Base-by-base conservation (phyloP, 2,113 vertebrate genomes). In the Chionodraco myersi region DNA sequence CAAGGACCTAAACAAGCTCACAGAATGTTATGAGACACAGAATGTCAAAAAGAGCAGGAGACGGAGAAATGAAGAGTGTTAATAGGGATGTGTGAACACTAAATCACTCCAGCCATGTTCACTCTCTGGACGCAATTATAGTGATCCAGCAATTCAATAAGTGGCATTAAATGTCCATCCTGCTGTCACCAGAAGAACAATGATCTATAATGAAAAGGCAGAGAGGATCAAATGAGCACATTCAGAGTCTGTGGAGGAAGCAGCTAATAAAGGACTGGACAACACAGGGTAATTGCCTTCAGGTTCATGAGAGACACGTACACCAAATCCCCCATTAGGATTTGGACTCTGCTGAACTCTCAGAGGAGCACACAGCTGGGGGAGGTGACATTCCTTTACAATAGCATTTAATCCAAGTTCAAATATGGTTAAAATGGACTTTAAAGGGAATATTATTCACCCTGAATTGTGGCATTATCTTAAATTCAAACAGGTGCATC, bases 381-480 rank as follows among this genome's bases (percentile, higher is more conserved):
- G 44, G 53, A 61, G 48, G 15, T 11, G 47, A 70, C 54, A 69
- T 1, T 4, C 7, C 30, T 66, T 15, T 47, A 30, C 0, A 11
- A 1, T 30, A 30, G 6, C 14, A 13, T 30, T 6, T 49, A 53
- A 51, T 61, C 51, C 52, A 49, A 30, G 13, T 23, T 71, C 10
- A 86, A 30, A 66, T 30, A 7, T 3, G 41, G 45, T 67, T 53
- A 30, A 67, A 63, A 57, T 30, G 21, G 15, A 82, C 62, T 73
- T 51, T 23, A 48, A 59, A 0, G 8, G 5, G 2, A 56, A 36
- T 58, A 16, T 59, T 26, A 1, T 78, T 44, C 18, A 34, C 13
- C 3, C 26, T 72, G 47, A 36, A 57, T 45, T 52, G 48, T 57
- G 69, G 47, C 10, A 18, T 36, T 61, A 10, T 77, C 30, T 73